Evolutionary conservation across 1,140 invertebrate species (phyloP).

Genomic region (Brachionus paranguensis): DNA sequence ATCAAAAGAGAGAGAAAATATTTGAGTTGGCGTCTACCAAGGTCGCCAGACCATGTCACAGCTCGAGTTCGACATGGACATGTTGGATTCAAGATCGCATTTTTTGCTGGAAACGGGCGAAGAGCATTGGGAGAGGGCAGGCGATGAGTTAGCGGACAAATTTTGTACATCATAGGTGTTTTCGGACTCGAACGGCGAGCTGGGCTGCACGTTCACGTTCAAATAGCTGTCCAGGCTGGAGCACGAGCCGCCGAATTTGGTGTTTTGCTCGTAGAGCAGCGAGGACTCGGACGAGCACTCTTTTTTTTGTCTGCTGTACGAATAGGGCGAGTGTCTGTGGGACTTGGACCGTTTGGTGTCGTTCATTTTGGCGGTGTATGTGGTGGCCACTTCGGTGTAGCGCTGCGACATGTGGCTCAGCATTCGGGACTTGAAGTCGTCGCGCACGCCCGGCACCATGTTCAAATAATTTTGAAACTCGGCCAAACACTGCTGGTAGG

Average conservation of each 20-base stretch:
- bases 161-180: not conserved
- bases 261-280: not conserved
- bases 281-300: not conserved
- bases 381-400: not conserved
- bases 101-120: constrained; percentile 8
- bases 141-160: constrained; percentile 9
- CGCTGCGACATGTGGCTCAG: constrained; percentile 1
- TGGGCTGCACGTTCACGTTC: not conserved
- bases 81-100: not conserved
- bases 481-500: constrained; percentile 5
- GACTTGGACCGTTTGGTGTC: not conserved
- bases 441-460: not conserved
- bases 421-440: not conserved
- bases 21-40: not conserved
- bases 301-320: not conserved
- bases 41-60: constrained; percentile 12
- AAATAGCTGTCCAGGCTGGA: constrained; percentile 16
- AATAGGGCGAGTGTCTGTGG: not conserved
- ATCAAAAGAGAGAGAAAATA: not conserved
- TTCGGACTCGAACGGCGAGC: not conserved
- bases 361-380: not conserved
- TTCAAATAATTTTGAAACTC: constrained; percentile 38
- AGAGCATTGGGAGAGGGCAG: not conserved
- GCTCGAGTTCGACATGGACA: constrained; percentile 1
- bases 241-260: constrained; percentile 5